phyloP scores from a whole-genome alignment of 2,113 vertebrate genomes.

The Henicopernis longicauda region DNA sequence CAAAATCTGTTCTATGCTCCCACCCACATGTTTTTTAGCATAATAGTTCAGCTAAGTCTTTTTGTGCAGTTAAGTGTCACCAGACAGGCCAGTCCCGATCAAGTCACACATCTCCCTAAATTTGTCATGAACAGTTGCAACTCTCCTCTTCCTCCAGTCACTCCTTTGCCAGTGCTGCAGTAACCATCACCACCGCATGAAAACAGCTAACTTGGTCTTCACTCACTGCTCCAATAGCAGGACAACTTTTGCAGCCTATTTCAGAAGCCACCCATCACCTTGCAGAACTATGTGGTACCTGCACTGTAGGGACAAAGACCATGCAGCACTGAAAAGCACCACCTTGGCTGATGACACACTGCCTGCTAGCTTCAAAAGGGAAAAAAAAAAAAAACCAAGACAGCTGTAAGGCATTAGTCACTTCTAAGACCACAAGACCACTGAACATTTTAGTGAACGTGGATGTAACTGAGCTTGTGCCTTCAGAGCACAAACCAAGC shows the following conservation, averaged over 20 bases:
- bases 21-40: not conserved
- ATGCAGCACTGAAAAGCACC: not conserved
- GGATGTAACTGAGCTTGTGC: not conserved
- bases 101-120: not conserved
- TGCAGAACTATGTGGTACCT: not conserved
- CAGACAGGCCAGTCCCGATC: not conserved
- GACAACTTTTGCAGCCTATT: not conserved
- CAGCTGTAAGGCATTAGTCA: not conserved
- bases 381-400: not conserved
- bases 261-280: not conserved
- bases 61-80: not conserved
- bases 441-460: rapidly evolving
- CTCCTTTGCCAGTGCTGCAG: not conserved
- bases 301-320: not conserved
- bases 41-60: not conserved
- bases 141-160: not conserved
- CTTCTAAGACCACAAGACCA: not conserved
- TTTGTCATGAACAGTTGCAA: not conserved
- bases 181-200: not conserved
- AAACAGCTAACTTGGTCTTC: rapidly evolving
- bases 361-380: not conserved
- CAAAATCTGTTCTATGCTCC: not conserved
- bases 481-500: not conserved
- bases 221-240: not conserved
- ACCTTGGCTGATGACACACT: not conserved